Evolutionary conservation across 2,113 vertebrate genomes (phyloP).

Genomic region (Cottus gobio): DNA sequence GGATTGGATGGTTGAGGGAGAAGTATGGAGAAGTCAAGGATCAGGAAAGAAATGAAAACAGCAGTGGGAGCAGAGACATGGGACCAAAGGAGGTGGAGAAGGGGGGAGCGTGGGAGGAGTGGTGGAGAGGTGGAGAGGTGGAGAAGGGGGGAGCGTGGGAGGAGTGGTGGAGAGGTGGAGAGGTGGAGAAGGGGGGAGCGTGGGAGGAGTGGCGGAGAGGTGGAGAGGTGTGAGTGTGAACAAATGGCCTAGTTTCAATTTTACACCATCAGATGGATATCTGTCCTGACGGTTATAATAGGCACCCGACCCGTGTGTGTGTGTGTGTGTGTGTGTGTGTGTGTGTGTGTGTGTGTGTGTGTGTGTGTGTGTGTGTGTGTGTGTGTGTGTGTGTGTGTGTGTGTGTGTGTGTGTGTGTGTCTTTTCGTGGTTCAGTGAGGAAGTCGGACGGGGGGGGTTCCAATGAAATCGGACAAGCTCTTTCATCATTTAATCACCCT

Average conservation of each 20-base stretch:
- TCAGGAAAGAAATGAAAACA: slow-evolving; percentile 34
- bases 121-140: slow-evolving; percentile 41
- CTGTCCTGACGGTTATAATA: slow-evolving; percentile 67
- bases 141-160: neutral
- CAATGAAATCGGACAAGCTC: slow-evolving; percentile 71
- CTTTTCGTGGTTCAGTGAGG: slow-evolving; percentile 31
- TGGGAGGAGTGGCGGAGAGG: slow-evolving; percentile 22
- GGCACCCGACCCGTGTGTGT: slow-evolving; percentile 43
- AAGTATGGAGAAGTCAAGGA: slow-evolving; percentile 20
- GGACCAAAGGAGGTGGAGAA: slow-evolving; percentile 22
- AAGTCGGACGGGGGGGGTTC: slow-evolving; percentile 40
- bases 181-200: slow-evolving; percentile 3
- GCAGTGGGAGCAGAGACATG: slow-evolving; percentile 27
- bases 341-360: slow-evolving; percentile 29
- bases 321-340: slow-evolving; percentile 24
- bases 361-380: slow-evolving; percentile 22
- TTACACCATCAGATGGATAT: slow-evolving; percentile 70
- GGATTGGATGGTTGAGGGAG: neutral
- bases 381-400: slow-evolving; percentile 16
- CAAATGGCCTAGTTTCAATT: slow-evolving; percentile 66
- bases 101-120: neutral
- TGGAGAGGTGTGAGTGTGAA: slow-evolving; percentile 54
- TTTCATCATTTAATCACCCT: slow-evolving; percentile 80
- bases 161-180: slow-evolving; percentile 31
- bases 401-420: slow-evolving; percentile 25